A percentile compares a stretch with the other conserved stretches of the same genome.
These are phyloP conservation scores for Brachionus manjavacas DNA, from an alignment of 1,140 invertebrate species.

Conservation along the genomic window DNA sequence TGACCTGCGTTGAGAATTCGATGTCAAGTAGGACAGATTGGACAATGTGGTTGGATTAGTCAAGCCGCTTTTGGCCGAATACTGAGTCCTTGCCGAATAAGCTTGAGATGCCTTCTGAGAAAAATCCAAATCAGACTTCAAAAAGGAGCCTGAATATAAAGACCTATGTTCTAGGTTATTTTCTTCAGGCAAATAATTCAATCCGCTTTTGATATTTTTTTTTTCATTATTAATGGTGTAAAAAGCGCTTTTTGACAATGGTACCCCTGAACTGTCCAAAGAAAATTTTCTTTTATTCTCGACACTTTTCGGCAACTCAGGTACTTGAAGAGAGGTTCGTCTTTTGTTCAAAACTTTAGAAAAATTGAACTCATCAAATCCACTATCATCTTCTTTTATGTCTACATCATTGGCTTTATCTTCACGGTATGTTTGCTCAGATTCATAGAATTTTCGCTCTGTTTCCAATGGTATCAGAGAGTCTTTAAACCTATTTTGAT, in stretches of 20 bases:
- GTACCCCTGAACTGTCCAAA: background rate
- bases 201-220: background rate
- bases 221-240: background rate
- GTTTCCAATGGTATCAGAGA: background rate
- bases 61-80: background rate
- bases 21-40: background rate
- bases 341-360: background rate
- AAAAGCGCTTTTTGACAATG: background rate
- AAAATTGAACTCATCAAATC: background rate
- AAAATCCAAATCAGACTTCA: background rate
- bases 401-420: background rate
- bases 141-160: background rate
- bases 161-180: background rate
- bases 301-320: background rate
- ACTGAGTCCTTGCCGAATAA: background rate
- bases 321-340: background rate
- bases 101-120: background rate
- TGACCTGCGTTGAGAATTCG: background rate
- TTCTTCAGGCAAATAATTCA: background rate
- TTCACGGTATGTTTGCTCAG: background rate
- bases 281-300: constrained; percentile 30
- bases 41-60: background rate
- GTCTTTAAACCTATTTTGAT: background rate
- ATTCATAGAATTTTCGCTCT: background rate
- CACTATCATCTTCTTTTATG: background rate